These are phyloP conservation scores for Sebastolobus alascanus DNA, from an alignment of 2,797 vertebrate genomes.

Conservation along the genomic window DNA sequence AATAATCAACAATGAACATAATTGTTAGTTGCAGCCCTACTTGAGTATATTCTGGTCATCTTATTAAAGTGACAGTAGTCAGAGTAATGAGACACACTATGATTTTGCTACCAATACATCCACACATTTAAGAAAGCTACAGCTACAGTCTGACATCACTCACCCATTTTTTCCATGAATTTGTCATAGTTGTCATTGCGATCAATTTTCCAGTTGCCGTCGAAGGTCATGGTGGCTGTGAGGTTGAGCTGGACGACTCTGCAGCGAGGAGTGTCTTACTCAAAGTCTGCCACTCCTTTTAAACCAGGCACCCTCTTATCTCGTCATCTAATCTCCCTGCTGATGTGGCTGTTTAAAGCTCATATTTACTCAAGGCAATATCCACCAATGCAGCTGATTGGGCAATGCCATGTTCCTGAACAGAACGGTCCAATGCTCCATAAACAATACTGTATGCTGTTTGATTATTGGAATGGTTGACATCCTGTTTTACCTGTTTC, in stretches of 20 bases:
- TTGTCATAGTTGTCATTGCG: slow-evolving; percentile 95
- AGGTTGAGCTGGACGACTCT: slow-evolving; percentile 47
- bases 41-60: not conserved
- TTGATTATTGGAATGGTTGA: not conserved
- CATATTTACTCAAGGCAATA: slow-evolving; percentile 58
- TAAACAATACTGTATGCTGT: not conserved
- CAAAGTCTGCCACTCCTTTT: slow-evolving; percentile 62
- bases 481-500: slow-evolving; percentile 24
- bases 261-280: slow-evolving; percentile 58
- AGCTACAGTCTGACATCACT: slow-evolving; percentile 62
- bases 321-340: slow-evolving; percentile 66
- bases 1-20: too few species aligned
- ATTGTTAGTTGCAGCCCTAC: too few species aligned
- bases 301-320: slow-evolving; percentile 85
- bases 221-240: slow-evolving; percentile 88
- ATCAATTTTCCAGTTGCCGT: slow-evolving; percentile 93
- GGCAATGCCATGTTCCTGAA: not conserved
- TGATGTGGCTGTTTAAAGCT: slow-evolving; percentile 94
- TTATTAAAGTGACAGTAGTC: not conserved
- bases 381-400: slow-evolving; percentile 14
- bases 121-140: not conserved
- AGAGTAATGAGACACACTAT: not conserved
- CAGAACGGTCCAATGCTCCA: accelerated
- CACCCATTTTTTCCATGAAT: slow-evolving; percentile 97
- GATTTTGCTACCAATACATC: not conserved